Percentiles rank a stretch among this genome's conserved stretches.
phyloP scores from a whole-genome alignment of 2,113 vertebrate species.

The Oreotrochilus melanogaster region DNA sequence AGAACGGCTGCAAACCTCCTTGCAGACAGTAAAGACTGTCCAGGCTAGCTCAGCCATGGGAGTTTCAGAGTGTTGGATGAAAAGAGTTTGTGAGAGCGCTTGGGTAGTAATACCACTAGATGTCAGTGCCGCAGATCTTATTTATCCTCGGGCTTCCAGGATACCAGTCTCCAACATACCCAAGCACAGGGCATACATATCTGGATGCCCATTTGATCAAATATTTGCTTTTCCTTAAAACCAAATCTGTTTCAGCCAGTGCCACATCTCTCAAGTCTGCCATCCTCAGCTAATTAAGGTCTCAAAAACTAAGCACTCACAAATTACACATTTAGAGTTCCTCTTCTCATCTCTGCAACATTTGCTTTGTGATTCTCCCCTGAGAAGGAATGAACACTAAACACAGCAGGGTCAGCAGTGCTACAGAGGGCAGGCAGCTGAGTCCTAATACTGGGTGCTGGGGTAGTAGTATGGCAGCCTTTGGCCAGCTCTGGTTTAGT shows the following conservation, averaged over 20 bases:
- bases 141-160: not conserved
- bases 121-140: slow-evolving; percentile 55
- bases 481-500: not conserved
- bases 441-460: not conserved
- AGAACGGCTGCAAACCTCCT: not conserved
- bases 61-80: not conserved
- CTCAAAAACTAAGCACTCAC: not conserved
- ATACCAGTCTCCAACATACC: not conserved
- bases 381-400: not conserved
- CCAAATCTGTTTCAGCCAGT: not conserved
- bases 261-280: not conserved
- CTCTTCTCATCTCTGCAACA: not conserved
- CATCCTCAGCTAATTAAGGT: not conserved
- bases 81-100: not conserved
- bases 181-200: not conserved
- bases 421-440: not conserved
- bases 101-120: slow-evolving; percentile 54
- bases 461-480: not conserved
- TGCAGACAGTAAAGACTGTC: not conserved
- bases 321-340: accelerated
- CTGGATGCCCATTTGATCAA: not conserved
- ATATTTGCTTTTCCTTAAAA: not conserved
- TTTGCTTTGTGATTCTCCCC: not conserved
- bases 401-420: not conserved
- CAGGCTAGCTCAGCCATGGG: not conserved